Evolutionary conservation across 2,113 vertebrate genomes (phyloP).

Genomic region (Castor canadensis): DNA sequence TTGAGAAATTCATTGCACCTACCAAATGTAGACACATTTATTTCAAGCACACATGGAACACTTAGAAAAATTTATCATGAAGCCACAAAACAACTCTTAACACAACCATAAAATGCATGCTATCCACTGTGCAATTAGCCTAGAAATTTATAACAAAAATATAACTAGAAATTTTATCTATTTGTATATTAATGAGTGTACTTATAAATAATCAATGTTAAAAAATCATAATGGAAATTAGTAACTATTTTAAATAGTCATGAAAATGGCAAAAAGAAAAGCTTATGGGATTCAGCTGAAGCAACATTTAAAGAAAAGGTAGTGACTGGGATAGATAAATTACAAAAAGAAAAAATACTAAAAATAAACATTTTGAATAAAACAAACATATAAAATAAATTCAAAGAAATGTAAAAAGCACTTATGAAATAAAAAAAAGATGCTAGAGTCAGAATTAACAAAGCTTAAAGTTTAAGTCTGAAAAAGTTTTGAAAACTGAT

Average conservation of each 20-base stretch:
- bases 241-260: not conserved
- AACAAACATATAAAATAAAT: not conserved
- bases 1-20: not conserved
- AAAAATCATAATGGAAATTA: not conserved
- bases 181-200: not conserved
- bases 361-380: not conserved
- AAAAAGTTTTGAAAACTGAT: constrained; percentile 15
- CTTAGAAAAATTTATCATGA: not conserved
- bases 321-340: not conserved
- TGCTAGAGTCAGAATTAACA: not conserved
- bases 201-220: not conserved
- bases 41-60: not conserved
- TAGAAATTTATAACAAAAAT: not conserved
- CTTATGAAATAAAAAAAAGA: not conserved
- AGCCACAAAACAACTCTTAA: not conserved
- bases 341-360: constrained; percentile 12
- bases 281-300: not conserved
- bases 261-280: not conserved
- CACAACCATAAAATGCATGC: not conserved
- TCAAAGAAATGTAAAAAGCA: not conserved
- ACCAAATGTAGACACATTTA: not conserved
- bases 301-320: not conserved
- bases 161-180: not conserved
- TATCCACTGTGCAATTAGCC: not conserved
- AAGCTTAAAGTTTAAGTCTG: not conserved